These are phyloP conservation scores for Sebastes matsubarae DNA, from an alignment of 2,797 vertebrate genomes.

Conservation along the genomic window DNA sequence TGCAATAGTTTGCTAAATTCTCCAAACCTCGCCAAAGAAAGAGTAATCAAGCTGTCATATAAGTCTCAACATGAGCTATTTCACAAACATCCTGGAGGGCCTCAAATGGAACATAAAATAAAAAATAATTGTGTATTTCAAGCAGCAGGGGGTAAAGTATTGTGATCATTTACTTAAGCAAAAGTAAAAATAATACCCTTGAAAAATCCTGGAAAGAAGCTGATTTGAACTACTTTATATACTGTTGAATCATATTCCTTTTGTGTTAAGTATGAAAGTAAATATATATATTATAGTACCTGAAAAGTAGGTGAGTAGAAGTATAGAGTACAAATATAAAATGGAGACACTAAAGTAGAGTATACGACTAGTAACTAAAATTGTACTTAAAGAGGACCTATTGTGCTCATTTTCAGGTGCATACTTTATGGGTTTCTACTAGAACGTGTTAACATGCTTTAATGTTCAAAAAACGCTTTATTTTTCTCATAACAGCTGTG, in stretches of 20 bases:
- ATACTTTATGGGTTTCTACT: too few relatives aligned
- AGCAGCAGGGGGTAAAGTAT: not conserved
- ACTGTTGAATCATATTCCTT: too few relatives aligned
- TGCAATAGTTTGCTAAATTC: not conserved
- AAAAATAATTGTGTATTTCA: not conserved
- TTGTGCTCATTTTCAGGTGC: too few relatives aligned
- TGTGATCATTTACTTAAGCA: not conserved
- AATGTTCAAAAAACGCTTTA: too few relatives aligned
- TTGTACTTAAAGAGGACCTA: not conserved
- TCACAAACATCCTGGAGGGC: not conserved
- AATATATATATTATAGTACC: not conserved
- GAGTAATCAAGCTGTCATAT: not conserved
- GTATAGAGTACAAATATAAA: not conserved
- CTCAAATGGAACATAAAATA: not conserved
- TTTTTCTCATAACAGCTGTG: too few relatives aligned
- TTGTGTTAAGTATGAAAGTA: too few relatives aligned
- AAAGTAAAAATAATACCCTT: not conserved
- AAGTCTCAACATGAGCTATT: not conserved
- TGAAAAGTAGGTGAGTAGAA: not conserved
- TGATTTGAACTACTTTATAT: not conserved
- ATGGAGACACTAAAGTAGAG: not conserved
- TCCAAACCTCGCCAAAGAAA: not conserved
- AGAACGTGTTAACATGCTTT: too few relatives aligned
- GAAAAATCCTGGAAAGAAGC: not conserved
- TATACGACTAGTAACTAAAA: not conserved